Conservation (phyloP, 2,113 vertebrate genomes). For the Dryoscopus gambensis region DNA sequence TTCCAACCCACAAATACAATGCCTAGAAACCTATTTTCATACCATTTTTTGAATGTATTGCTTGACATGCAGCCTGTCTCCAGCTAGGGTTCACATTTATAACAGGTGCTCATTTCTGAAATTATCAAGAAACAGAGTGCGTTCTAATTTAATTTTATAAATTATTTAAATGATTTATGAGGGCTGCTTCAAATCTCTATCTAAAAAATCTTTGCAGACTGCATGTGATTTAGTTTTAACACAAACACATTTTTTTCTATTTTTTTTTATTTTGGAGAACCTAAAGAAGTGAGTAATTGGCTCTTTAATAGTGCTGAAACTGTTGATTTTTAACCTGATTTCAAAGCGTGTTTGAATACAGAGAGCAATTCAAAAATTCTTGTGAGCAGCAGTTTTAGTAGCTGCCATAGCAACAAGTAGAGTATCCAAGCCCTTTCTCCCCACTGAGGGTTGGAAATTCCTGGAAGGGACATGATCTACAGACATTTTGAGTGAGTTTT, state of each 20-base stretch:
- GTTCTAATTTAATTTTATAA: conserved; percentile 42
- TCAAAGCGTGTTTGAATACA: conserved; percentile 37
- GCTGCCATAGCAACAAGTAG: conserved; percentile 59
- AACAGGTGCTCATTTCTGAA: conserved; percentile 4
- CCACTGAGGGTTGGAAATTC: background rate
- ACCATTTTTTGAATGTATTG: background rate
- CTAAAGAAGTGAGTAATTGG: conserved; percentile 14
- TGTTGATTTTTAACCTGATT: conserved; percentile 47
- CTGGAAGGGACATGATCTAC: background rate
- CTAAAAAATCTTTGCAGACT: conserved; percentile 1
- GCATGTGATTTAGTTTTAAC: background rate
- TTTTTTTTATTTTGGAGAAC: background rate
- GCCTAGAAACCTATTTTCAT: background rate
- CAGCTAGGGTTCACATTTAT: background rate
- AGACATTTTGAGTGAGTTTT: background rate
- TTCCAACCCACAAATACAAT: background rate
- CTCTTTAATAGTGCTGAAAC: conserved; percentile 4
- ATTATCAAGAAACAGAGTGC: background rate
- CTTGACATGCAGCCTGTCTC: background rate
- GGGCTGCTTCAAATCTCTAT: background rate
- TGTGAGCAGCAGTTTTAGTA: conserved; percentile 19
- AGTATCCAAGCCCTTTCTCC: background rate
- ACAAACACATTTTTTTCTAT: background rate
- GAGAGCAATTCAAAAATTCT: conserved; percentile 28
- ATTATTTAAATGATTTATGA: conserved; percentile 36